Conservation (phyloP, 2,888 invertebrate genomes). For the Leistus spinibarbis region DNA sequence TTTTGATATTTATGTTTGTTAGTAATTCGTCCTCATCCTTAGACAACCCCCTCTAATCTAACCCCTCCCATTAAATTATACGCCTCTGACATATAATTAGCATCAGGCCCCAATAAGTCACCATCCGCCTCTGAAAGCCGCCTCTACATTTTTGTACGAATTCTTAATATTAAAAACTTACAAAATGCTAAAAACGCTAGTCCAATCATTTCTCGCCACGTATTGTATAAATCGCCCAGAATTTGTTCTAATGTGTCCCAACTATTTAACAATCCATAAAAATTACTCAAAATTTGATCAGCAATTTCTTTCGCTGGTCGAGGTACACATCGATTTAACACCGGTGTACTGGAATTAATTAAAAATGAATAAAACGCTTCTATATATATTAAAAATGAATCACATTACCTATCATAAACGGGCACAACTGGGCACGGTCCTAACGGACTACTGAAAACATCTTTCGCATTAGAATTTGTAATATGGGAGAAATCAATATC, state of each 20-base stretch:
- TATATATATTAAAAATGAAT: neutral
- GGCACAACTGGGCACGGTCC: conserved; percentile 84
- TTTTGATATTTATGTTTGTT: no score
- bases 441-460: conserved; percentile 57
- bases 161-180: conserved; percentile 57
- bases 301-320: conserved; percentile 70
- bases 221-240: conserved; percentile 83
- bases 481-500: conserved; percentile 66
- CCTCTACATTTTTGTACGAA: no score
- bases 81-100: no score
- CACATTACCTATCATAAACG: conserved; percentile 70
- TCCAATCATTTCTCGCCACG: conserved; percentile 84
- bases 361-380: neutral
- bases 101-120: no score
- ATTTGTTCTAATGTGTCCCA: conserved; percentile 90
- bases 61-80: no score
- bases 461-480: conserved; percentile 49
- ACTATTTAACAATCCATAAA: conserved; percentile 82
- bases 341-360: conserved; percentile 64
- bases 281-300: conserved; percentile 67
- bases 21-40: no score
- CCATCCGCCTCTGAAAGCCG: no score
- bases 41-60: no score
- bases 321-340: conserved; percentile 89
- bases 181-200: conserved; percentile 82